A percentile compares a stretch with the other conserved stretches of the same genome.
Conservation (phyloP, 2,888 invertebrate species). For the Tridacna crocea region DNA sequence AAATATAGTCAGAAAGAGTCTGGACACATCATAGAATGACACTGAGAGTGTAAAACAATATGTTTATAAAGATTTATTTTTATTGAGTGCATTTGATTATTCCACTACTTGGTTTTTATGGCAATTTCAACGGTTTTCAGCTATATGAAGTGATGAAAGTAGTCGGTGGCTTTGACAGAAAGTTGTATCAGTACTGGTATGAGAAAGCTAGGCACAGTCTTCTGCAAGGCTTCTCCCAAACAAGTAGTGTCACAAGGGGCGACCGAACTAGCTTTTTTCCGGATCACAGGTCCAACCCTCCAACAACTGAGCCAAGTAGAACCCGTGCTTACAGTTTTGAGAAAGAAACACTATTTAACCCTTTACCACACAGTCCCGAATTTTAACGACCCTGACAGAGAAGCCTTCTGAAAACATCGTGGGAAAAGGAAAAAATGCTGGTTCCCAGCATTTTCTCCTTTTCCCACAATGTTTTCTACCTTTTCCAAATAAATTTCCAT, state of each 20-base stretch:
- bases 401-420: neutral
- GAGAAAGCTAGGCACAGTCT: too few species aligned
- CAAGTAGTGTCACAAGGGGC: neutral
- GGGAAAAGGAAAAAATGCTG: too few species aligned
- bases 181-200: too few species aligned
- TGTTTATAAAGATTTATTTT: neutral
- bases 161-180: too few species aligned
- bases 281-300: neutral
- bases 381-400: too few species aligned
- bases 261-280: neutral
- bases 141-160: neutral
- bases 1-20: neutral
- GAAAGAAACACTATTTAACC: too few species aligned
- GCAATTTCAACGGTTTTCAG: neutral
- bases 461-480: too few species aligned
- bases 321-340: neutral
- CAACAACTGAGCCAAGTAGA: neutral
- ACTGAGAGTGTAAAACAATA: neutral
- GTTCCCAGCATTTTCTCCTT: neutral
- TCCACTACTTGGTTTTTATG: neutral
- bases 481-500: too few species aligned
- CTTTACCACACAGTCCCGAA: too few species aligned
- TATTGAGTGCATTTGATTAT: neutral
- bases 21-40: neutral
- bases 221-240: too few species aligned